Evolutionary conservation across 2,113 vertebrate species (phyloP).

Genomic region (Sander vitreus): DNA sequence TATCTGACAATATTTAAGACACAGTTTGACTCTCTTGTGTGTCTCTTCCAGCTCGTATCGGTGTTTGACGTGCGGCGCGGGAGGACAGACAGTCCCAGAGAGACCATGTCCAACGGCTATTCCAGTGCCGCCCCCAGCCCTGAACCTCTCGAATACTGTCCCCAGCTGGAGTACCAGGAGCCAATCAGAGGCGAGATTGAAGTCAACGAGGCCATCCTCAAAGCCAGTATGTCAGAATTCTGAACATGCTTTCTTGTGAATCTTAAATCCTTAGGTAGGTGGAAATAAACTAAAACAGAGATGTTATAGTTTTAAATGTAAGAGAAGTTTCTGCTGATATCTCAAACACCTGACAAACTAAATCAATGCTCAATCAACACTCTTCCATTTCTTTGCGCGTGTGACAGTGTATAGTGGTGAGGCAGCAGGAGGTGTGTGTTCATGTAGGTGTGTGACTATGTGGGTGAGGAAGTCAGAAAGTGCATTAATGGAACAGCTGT

Average conservation of each 20-base stretch:
- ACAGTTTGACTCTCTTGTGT: constrained; percentile 4
- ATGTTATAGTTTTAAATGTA: neutral
- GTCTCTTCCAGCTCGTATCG: constrained; percentile 88
- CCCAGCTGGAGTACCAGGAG: constrained; percentile 83
- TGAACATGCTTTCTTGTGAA: neutral
- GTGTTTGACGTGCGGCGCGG: constrained; percentile 85
- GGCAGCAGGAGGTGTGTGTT: constrained; percentile 9
- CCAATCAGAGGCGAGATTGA: constrained; percentile 89
- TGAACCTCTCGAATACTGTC: constrained; percentile 81
- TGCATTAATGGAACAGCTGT: constrained; percentile 54
- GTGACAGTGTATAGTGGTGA: constrained; percentile 26
- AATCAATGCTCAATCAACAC: constrained; percentile 67
- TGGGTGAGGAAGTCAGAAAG: neutral
- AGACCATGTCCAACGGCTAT: constrained; percentile 78
- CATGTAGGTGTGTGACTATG: constrained; percentile 1
- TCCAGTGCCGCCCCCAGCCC: constrained; percentile 83
- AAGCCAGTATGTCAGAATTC: constrained; percentile 87
- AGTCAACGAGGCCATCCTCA: constrained; percentile 91
- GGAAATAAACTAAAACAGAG: neutral
- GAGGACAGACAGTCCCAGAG: constrained; percentile 78
- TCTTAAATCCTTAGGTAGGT: neutral
- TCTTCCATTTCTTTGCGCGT: neutral
- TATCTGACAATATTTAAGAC: neutral
- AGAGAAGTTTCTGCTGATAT: constrained; percentile 1
- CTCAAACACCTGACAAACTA: constrained; percentile 1